Percentiles rank a stretch among this genome's conserved stretches.
These are phyloP conservation scores for Odontamblyopus rebecca DNA, from an alignment of 2,797 vertebrate species.

Conservation along the genomic window DNA sequence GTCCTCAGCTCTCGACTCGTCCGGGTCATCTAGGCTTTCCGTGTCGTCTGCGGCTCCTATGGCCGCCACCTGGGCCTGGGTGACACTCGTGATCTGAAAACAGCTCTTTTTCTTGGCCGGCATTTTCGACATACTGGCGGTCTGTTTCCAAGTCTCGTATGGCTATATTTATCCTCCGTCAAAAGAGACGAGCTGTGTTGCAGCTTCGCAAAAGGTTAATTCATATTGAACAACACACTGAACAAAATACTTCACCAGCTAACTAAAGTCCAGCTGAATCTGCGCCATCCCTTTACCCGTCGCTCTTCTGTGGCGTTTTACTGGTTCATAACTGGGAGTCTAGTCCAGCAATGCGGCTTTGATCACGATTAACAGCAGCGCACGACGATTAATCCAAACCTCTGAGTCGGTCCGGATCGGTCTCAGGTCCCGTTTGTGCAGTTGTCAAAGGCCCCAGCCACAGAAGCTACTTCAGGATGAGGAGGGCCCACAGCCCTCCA, in stretches of 20 bases:
- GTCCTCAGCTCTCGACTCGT: slow-evolving; percentile 94
- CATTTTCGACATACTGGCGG: slow-evolving; percentile 94
- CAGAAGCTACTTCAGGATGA: slow-evolving; percentile 72
- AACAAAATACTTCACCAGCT: slow-evolving; percentile 41
- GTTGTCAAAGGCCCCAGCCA: slow-evolving; percentile 63
- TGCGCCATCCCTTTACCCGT: slow-evolving; percentile 77
- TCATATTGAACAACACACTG: slow-evolving; percentile 45
- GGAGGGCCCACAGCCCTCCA: slow-evolving; percentile 76
- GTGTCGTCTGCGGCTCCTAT: slow-evolving; percentile 90
- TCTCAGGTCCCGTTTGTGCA: slow-evolving; percentile 60
- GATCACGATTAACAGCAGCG: slow-evolving; percentile 8
- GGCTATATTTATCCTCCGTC: slow-evolving; percentile 50
- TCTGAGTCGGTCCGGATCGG: slow-evolving; percentile 35
- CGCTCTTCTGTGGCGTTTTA: slow-evolving; percentile 80
- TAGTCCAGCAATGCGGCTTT: slow-evolving; percentile 46
- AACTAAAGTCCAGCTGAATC: slow-evolving; percentile 65
- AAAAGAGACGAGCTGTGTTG: slow-evolving; percentile 30
- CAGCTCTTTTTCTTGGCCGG: slow-evolving; percentile 99
- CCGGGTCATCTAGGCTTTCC: slow-evolving; percentile 96
- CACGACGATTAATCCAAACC: slow-evolving; percentile 15
- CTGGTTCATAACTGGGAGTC: slow-evolving; percentile 56
- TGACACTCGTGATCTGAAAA: slow-evolving; percentile 99
- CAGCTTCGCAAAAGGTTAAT: slow-evolving; percentile 36
- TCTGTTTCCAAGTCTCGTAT: slow-evolving; percentile 51
- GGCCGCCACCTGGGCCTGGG: slow-evolving; percentile 93